Conservation (phyloP, 2,113 vertebrate genomes). For the Pseudorasbora parva region DNA sequence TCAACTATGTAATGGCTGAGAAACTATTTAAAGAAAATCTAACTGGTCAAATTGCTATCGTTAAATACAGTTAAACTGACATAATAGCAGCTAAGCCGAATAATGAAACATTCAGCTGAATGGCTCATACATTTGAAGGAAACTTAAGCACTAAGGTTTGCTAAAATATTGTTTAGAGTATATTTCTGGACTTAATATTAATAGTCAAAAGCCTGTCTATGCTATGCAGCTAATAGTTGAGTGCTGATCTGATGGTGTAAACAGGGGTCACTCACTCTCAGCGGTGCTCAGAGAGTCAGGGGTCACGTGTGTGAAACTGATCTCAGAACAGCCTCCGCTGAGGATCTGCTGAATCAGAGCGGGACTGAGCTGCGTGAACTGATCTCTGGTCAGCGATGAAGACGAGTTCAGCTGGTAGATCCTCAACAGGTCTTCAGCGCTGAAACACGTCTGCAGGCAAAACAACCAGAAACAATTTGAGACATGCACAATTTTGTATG, state of each 20-base stretch:
- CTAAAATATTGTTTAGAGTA: background rate
- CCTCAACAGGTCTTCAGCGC: slow-evolving; percentile 73
- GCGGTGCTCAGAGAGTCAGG: slow-evolving; percentile 62
- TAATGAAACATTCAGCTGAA: background rate
- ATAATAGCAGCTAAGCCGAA: background rate
- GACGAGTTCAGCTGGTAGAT: slow-evolving; percentile 69
- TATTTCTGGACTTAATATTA: background rate
- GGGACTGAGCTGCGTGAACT: slow-evolving; percentile 78
- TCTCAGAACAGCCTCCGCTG: slow-evolving; percentile 74
- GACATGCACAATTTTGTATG: background rate
- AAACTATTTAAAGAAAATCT: background rate
- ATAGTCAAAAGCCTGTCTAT: background rate
- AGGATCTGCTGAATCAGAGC: slow-evolving; percentile 85
- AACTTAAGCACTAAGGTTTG: background rate
- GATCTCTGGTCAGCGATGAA: slow-evolving; percentile 64
- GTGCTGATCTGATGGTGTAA: background rate
- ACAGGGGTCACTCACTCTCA: slow-evolving; percentile 67
- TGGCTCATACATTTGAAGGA: background rate
- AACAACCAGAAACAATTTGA: background rate
- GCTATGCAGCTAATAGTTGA: background rate
- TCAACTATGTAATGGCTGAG: background rate
- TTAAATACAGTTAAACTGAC: background rate
- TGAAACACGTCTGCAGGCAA: slow-evolving; percentile 76
- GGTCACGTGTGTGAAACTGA: background rate
- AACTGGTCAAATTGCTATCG: background rate